Percentiles rank a stretch among this genome's conserved stretches.
Conservation (phyloP, 2,113 vertebrate genomes). For the Perca schrenkii region DNA sequence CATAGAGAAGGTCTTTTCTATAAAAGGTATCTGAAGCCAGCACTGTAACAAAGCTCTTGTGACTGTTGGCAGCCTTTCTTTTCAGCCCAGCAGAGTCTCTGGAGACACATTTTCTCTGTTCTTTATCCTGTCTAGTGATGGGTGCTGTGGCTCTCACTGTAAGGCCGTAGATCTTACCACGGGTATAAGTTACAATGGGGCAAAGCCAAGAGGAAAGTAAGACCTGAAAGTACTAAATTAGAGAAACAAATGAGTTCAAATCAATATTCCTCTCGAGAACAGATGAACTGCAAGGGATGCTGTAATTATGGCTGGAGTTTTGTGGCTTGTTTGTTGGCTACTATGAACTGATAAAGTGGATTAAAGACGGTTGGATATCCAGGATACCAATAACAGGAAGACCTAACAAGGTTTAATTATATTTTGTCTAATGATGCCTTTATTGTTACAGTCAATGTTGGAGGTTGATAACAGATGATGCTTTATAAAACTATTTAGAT, state of each 20-base stretch:
- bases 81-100: constrained; percentile 71
- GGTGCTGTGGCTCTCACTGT: constrained; percentile 79
- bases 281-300: background rate
- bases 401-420: background rate
- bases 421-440: constrained; percentile 17
- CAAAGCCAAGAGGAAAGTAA: constrained; percentile 61
- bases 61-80: constrained; percentile 78
- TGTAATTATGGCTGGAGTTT: constrained; percentile 16
- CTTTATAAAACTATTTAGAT: constrained; percentile 12
- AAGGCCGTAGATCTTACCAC: constrained; percentile 80
- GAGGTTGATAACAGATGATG: constrained; percentile 2
- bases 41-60: constrained; percentile 78
- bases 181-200: constrained; percentile 82
- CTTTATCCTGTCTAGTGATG: constrained; percentile 80
- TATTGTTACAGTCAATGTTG: background rate
- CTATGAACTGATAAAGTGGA: constrained; percentile 5
- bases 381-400: background rate
- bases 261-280: constrained; percentile 14
- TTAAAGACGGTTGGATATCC: constrained; percentile 5
- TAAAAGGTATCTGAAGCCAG: constrained; percentile 75
- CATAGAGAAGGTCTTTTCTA: constrained; percentile 52
- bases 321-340: constrained; percentile 5
- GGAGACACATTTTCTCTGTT: constrained; percentile 77
- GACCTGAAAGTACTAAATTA: constrained; percentile 50
- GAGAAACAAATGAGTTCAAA: constrained; percentile 55